phyloP scores from a whole-genome alignment of 2,888 invertebrate genomes.

The Rhaphigaster nebulosa region DNA sequence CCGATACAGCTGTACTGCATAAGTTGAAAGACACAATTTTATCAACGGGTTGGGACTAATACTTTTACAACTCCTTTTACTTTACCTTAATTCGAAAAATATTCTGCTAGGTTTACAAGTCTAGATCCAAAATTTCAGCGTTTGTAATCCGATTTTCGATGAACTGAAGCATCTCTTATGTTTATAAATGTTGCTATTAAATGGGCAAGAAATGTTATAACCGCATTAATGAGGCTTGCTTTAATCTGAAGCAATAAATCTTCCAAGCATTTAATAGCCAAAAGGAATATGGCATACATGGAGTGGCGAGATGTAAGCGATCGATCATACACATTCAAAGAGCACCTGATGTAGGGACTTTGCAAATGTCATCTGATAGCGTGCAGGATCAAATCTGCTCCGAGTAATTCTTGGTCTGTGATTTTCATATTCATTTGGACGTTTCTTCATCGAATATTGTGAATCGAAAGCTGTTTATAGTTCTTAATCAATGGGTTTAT shows the following conservation, averaged over 20 bases:
- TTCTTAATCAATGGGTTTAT: neutral
- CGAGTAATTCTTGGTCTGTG: neutral
- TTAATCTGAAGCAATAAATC: neutral
- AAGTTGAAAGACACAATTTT: no score
- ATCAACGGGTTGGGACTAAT: no score
- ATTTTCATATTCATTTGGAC: conserved; percentile 1
- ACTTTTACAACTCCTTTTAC: no score
- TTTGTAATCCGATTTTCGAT: no score
- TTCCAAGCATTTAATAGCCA: neutral
- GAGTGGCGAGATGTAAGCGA: neutral
- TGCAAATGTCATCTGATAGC: conserved; percentile 42
- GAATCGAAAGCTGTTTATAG: neutral
- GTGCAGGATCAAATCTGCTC: neutral
- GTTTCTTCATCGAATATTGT: neutral
- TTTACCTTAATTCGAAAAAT: no score
- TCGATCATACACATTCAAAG: conserved; percentile 30
- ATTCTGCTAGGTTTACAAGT: no score
- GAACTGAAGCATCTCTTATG: neutral
- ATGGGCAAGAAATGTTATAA: neutral
- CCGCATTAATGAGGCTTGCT: neutral
- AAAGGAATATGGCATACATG: neutral
- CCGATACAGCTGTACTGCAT: no score
- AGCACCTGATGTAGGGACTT: neutral
- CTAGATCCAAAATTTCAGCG: no score
- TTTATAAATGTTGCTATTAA: neutral